Percentiles rank a stretch among this genome's conserved stretches.
These are phyloP conservation scores for Montipora efflorescens DNA, from an alignment of 64 coral and sea anemone species.

Conservation along the genomic window DNA sequence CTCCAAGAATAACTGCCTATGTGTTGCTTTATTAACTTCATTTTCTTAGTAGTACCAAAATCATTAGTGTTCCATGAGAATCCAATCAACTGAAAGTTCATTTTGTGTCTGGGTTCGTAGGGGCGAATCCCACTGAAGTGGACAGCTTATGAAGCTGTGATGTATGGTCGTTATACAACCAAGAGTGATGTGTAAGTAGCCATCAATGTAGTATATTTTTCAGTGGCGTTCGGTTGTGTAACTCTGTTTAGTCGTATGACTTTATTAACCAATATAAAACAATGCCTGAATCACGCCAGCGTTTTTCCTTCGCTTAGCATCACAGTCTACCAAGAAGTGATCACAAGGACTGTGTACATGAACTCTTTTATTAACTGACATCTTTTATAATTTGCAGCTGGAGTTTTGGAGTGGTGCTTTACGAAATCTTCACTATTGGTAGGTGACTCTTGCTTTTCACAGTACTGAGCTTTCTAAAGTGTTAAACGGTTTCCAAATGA, in stretches of 20 bases:
- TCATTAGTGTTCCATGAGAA: no score
- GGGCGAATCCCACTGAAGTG: conserved; percentile 63
- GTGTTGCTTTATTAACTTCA: no score
- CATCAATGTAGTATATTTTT: not conserved
- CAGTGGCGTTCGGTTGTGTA: not conserved
- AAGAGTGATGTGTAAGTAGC: conserved; percentile 70
- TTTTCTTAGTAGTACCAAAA: no score
- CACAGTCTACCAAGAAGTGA: no score
- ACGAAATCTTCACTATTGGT: conserved; percentile 71
- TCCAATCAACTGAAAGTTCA: no score
- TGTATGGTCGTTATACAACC: conserved; percentile 41
- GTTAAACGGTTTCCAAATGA: no score
- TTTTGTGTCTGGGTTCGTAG: not conserved
- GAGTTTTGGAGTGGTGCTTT: conserved; percentile 72
- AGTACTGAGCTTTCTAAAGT: no score
- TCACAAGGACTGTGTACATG: not conserved
- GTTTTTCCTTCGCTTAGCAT: not conserved
- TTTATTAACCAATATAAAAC: no score
- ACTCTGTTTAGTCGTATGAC: no score
- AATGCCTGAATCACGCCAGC: no score
- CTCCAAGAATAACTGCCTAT: no score
- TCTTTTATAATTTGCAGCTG: conserved; percentile 21
- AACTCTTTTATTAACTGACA: not conserved
- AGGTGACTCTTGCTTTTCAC: not conserved
- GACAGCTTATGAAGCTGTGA: conserved; percentile 59